Evolutionary conservation across 2,888 invertebrate genomes (phyloP).

Genomic region (Oscheius onirici): DNA sequence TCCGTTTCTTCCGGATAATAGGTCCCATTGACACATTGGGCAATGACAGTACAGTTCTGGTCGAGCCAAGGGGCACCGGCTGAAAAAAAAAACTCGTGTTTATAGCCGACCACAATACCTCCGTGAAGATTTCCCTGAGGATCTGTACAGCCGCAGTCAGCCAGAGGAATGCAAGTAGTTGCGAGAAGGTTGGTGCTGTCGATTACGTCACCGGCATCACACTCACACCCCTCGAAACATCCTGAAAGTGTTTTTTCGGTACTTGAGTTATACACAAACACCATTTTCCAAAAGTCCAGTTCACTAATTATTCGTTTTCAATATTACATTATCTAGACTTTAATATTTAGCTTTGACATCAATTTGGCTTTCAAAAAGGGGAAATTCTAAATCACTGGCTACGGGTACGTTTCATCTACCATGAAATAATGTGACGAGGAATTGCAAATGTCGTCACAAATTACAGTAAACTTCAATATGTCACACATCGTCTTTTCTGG

Average conservation of each 20-base stretch:
- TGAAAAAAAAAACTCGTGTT: constrained; percentile 6
- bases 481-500: too few species aligned
- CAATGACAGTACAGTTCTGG: constrained; percentile 51
- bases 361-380: too few species aligned
- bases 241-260: constrained; percentile 27
- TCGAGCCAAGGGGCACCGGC: constrained; percentile 51
- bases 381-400: too few species aligned
- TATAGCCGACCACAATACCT: not conserved
- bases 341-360: too few species aligned
- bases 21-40: constrained; percentile 58
- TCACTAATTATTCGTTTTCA: too few species aligned
- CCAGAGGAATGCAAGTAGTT: constrained; percentile 23
- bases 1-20: constrained; percentile 46
- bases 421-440: too few species aligned
- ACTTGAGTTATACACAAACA: too few species aligned
- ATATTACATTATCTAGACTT: too few species aligned
- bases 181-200: constrained; percentile 30
- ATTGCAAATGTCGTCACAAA: too few species aligned
- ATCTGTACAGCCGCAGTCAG: constrained; percentile 52
- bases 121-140: constrained; percentile 44
- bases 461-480: too few species aligned
- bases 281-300: too few species aligned
- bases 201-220: constrained; percentile 58
- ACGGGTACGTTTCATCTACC: too few species aligned
- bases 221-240: constrained; percentile 64